Conservation (phyloP, 2,888 invertebrate species). For the Chirona hameri region DNA sequence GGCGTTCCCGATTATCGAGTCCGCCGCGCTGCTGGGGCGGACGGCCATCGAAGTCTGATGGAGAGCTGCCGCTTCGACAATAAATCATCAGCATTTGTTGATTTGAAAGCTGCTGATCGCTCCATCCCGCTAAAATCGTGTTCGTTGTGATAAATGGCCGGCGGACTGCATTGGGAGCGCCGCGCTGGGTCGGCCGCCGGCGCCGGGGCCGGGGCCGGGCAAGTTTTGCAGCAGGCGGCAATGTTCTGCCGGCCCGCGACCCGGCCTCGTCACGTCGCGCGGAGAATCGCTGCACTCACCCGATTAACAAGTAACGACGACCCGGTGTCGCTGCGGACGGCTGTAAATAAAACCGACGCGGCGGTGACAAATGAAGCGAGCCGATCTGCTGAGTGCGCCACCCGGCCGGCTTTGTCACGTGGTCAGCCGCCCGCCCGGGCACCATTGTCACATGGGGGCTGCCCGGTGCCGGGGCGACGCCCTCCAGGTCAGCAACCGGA, state of each 20-base stretch:
- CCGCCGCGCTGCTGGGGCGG: background rate
- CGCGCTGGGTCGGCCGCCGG: background rate
- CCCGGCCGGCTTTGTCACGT: background rate
- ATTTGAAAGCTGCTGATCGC: slow-evolving; percentile 27
- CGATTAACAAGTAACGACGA: background rate
- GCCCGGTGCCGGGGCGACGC: too few relatives aligned
- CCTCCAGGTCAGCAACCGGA: too few relatives aligned
- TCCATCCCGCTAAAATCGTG: slow-evolving; percentile 27
- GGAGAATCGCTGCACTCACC: background rate
- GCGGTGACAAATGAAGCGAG: too few relatives aligned
- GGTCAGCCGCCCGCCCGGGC: too few relatives aligned
- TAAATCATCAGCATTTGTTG: slow-evolving; percentile 12
- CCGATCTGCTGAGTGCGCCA: background rate
- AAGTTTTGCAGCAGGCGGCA: background rate
- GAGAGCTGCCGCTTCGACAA: background rate
- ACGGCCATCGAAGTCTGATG: slow-evolving; percentile 26
- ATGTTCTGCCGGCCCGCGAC: background rate
- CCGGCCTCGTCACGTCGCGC: background rate
- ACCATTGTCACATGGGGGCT: too few relatives aligned
- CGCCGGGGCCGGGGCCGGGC: background rate
- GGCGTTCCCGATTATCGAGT: background rate
- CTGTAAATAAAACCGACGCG: too few relatives aligned
- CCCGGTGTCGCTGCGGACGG: too few relatives aligned
- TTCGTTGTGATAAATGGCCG: slow-evolving; percentile 4
- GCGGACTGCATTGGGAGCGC: background rate